Base-by-base conservation (phyloP, 2,797 vertebrate species). In the Cebuella pygmaea region DNA sequence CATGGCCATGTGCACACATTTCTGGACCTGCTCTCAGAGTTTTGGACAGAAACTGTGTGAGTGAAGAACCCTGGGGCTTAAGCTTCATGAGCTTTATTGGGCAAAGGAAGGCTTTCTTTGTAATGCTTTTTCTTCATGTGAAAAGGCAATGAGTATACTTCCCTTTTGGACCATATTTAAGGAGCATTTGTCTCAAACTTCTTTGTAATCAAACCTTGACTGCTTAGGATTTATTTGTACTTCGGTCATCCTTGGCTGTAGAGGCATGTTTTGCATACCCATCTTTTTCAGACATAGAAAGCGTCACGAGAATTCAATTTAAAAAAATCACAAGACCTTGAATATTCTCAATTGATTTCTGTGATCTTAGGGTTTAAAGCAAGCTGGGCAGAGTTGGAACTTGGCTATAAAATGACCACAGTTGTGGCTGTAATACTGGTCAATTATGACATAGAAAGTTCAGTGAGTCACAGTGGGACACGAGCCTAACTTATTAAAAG, bases 401-500 rank as follows among this genome's bases (percentile, higher is more conserved):
- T 88, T 97, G 83, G 30, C 90, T 91, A 80, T 72, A 39, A 85
- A 85, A 88, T 24, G 79, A 44, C 39, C 44, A 74, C 30, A 55
- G 64, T 80, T 80, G 93, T 41, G 52, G 85, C 91, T 95, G 83
- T 70, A 93, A 96, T 88, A 70, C 74, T 67, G 41, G 67, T 95
- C 88, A 92, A 88, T 89, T 85, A 93, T 81, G 88, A 89, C 80
- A 92, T 89, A 86, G 95, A 64, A 91, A 95, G 88, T 70, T 76
- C 48, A 91, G n/a, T 75, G 88, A 80, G 83, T 91, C 88, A 83
- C 82, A 93, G 61, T 85, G 50, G 83, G 64, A 70, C 33, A 86
- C 52, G 88, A 87, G 74, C 59, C 44, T 72, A 95, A 95, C 74
- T 93, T 93, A 88, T 85, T 95, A 85, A 95, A 92, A 95, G 74